phyloP scores from a whole-genome alignment of 2,113 vertebrate genomes.

The Engystomops pustulosus region DNA sequence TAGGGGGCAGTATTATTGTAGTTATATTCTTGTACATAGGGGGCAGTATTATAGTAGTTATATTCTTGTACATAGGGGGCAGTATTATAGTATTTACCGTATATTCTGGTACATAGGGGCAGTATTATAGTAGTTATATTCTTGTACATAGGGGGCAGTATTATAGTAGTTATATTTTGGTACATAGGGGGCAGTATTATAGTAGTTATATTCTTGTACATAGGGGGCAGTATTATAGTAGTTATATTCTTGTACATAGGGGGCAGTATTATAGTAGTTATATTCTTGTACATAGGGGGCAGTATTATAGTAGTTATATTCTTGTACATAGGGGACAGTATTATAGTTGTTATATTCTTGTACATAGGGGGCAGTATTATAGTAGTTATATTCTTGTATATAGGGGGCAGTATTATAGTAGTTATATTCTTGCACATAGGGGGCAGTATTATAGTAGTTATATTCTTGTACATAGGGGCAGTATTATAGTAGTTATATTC shows the following conservation, averaged over 20 bases:
- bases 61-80: neutral
- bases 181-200: neutral
- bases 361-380: neutral
- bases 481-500: slow-evolving; percentile 12
- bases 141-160: no score
- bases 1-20: no score
- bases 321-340: neutral
- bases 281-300: no score
- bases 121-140: neutral
- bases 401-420: neutral
- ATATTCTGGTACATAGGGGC: neutral
- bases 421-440: no score
- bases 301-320: no score
- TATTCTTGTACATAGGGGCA: neutral
- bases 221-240: neutral
- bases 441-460: slow-evolving; percentile 13
- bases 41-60: neutral
- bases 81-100: neutral
- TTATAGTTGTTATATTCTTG: neutral
- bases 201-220: neutral
- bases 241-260: neutral
- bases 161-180: no score
- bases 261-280: neutral
- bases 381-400: neutral
- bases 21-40: neutral